Evolutionary conservation across 2,113 vertebrate genomes (phyloP).

Genomic region (Bos indicus): DNA sequence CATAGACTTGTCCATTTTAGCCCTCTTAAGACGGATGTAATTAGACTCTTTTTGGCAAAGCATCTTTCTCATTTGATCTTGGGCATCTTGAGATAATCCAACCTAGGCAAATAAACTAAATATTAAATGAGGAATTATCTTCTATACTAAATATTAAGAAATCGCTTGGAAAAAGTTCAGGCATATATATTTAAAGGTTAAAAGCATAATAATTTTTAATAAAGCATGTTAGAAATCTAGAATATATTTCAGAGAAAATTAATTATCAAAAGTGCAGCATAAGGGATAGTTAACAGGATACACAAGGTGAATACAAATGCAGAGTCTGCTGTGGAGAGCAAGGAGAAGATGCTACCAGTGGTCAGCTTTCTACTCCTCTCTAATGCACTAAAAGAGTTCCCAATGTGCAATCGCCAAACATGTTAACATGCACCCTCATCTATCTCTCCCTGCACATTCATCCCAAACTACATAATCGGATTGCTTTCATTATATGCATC

Average conservation of each 20-base stretch:
- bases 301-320: conserved; percentile 70
- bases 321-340: conserved; percentile 25
- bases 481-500: not conserved
- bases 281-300: conserved; percentile 67
- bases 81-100: conserved; percentile 94
- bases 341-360: not conserved
- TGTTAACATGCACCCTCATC: conserved; percentile 50
- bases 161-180: conserved; percentile 56
- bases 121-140: conserved; percentile 66
- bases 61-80: conserved; percentile 99
- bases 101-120: conserved; percentile 86
- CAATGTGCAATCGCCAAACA: conserved; percentile 2
- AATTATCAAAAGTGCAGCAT: conserved; percentile 64
- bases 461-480: not conserved
- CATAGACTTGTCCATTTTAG: conserved; percentile 99
- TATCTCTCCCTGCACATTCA: conserved; percentile 33
- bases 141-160: conserved; percentile 53
- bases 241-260: conserved; percentile 67
- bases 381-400: not conserved
- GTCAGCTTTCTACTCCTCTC: conserved; percentile 23
- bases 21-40: conserved; percentile 97
- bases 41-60: conserved; percentile 98
- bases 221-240: conserved; percentile 70
- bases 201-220: conserved; percentile 64
- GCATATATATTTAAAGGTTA: conserved; percentile 71